phyloP scores from a whole-genome alignment of 2,113 vertebrate genomes.

The Prolemur simus region DNA sequence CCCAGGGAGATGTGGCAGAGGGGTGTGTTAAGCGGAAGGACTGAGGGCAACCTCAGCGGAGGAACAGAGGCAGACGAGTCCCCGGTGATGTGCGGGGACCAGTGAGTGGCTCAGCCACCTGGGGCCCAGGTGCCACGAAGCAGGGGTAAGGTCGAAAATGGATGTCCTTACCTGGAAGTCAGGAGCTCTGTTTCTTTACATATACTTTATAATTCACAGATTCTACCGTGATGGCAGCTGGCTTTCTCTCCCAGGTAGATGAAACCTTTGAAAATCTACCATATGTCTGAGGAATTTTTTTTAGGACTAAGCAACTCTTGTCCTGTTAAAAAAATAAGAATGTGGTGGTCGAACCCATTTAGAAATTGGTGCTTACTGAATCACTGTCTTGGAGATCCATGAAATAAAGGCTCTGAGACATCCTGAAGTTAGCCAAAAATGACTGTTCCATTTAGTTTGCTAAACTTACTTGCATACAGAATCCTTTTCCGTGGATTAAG shows the following conservation, averaged over 20 bases:
- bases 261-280: background rate
- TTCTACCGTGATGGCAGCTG: background rate
- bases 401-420: background rate
- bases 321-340: background rate
- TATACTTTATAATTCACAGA: background rate
- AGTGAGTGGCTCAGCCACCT: background rate
- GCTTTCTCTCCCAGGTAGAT: background rate
- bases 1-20: background rate
- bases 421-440: background rate
- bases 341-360: background rate
- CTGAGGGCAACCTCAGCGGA: background rate
- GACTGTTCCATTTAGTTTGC: background rate
- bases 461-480: background rate
- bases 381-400: background rate
- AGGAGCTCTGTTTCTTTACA: no score
- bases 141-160: background rate
- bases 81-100: fast-evolving
- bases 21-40: background rate
- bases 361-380: background rate
- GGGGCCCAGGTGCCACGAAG: background rate
- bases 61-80: background rate
- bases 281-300: background rate
- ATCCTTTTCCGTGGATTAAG: background rate
- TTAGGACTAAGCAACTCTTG: background rate
- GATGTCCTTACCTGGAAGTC: background rate